Conservation (phyloP, 1,140 invertebrate genomes). For the Diprion similis region DNA sequence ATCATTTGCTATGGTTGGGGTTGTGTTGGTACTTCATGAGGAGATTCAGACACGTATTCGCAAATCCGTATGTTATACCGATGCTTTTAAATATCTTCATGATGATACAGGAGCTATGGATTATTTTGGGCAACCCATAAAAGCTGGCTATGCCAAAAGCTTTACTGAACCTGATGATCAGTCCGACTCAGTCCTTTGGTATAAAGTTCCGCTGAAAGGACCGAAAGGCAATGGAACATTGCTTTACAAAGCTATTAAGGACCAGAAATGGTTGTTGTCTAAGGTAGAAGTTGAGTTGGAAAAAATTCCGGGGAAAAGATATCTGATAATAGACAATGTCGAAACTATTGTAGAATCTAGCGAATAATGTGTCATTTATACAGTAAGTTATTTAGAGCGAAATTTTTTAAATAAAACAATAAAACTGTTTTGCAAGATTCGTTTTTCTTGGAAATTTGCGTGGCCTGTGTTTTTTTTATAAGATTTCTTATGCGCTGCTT, state of each 20-base stretch:
- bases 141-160: neutral
- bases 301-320: neutral
- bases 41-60: neutral
- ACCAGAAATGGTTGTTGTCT: neutral
- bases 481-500: no score
- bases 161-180: neutral
- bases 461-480: no score
- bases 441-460: no score
- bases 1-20: neutral
- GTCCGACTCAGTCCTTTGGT: neutral
- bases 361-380: no score
- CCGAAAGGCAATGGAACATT: neutral
- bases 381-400: no score
- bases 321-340: neutral
- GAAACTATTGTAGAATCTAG: no score
- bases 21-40: neutral
- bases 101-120: neutral
- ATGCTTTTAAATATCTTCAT: neutral
- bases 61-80: neutral
- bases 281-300: neutral
- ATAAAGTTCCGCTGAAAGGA: neutral
- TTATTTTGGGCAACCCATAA: neutral
- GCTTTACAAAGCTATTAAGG: neutral
- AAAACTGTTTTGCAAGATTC: no score
- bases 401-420: no score